phyloP scores from a whole-genome alignment of 1,140 invertebrate species.

The Ooceraea biroi region DNA sequence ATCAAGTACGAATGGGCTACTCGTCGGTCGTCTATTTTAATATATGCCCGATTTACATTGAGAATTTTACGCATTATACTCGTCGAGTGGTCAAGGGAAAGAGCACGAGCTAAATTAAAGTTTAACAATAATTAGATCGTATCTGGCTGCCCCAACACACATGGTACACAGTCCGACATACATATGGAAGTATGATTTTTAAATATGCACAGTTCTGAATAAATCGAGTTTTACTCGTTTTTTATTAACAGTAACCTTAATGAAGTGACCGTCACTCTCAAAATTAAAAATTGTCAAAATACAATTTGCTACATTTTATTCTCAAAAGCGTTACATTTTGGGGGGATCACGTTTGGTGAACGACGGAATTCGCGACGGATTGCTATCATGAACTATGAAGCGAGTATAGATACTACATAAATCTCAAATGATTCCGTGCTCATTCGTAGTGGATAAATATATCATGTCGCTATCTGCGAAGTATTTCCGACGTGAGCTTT shows the following conservation, averaged over 20 bases:
- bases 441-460: not conserved
- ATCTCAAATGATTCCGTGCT: constrained; percentile 6
- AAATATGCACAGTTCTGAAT: not conserved
- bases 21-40: constrained; percentile 27
- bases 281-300: no score
- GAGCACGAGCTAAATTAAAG: constrained; percentile 33
- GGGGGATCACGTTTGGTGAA: not conserved
- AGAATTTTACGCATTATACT: not conserved
- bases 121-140: constrained; percentile 4
- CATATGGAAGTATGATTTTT: not conserved
- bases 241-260: not conserved
- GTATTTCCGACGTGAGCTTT: not conserved
- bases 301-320: not conserved
- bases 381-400: not conserved
- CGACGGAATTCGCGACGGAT: not conserved
- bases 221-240: not conserved
- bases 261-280: not conserved
- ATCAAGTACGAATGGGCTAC: not conserved
- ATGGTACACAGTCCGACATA: not conserved
- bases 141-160: not conserved
- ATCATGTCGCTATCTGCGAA: constrained; percentile 9
- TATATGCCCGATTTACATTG: not conserved
- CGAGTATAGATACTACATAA: not conserved
- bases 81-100: not conserved
- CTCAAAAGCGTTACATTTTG: not conserved